Percentiles rank a stretch among this genome's conserved stretches.
These are phyloP conservation scores for Tyria jacobaeae DNA, from an alignment of 2,888 invertebrate species.

Conservation along the genomic window DNA sequence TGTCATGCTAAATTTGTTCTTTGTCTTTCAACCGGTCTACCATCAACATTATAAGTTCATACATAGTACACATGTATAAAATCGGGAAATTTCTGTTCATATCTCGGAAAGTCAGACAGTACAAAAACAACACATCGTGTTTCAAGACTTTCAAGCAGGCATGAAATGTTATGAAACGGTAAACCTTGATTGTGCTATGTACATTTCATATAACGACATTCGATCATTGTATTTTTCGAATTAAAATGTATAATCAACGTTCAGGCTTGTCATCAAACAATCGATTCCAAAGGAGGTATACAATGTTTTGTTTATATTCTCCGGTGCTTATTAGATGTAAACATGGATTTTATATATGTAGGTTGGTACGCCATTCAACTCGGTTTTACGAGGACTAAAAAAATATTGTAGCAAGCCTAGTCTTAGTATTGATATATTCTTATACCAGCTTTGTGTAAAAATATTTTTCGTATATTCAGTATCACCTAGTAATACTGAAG, in stretches of 20 bases:
- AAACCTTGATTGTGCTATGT: not conserved
- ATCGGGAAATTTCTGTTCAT: conserved; percentile 2
- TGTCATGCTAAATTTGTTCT: conserved; percentile 7
- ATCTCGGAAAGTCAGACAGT: no score
- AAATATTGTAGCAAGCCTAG: conserved; percentile 30
- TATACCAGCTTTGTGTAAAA: conserved; percentile 23
- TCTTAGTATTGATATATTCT: conserved; percentile 34
- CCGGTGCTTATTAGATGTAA: conserved; percentile 6
- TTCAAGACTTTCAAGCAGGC: no score
- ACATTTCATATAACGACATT: not conserved
- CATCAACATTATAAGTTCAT: not conserved
- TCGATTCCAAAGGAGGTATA: not conserved
- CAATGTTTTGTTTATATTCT: conserved; percentile 6
- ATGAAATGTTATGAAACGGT: conserved; percentile 2
- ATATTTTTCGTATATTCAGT: conserved; percentile 39
- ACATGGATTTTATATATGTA: conserved; percentile 7
- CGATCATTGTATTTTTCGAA: not conserved
- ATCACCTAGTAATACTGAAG: conserved; percentile 21
- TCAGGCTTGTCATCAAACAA: not conserved
- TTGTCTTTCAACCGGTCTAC: not conserved
- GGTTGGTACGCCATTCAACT: conserved; percentile 21
- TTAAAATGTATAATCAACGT: not conserved
- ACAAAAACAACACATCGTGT: no score
- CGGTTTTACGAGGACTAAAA: conserved; percentile 27
- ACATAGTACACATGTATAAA: no score